A percentile compares a stretch with the other conserved stretches of the same genome.
These are phyloP conservation scores for Gila orcuttii DNA, from an alignment of 2,113 vertebrate species.

Conservation along the genomic window DNA sequence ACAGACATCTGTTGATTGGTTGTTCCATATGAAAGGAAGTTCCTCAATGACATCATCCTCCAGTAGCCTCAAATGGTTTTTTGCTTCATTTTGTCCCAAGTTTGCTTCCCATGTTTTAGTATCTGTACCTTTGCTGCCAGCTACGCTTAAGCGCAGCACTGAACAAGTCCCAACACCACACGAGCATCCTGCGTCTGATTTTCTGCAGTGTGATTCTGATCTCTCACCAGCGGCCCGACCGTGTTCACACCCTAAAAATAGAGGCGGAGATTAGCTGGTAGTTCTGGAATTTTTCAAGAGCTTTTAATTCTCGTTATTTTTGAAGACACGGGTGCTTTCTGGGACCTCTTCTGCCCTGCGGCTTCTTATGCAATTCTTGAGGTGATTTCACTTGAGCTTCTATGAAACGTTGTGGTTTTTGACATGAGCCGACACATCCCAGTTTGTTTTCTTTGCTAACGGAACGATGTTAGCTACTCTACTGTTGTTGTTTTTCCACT, in stretches of 20 bases:
- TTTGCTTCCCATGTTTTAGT: neutral
- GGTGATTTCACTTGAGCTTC: neutral
- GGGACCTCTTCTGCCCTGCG: neutral
- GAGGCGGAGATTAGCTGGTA: neutral
- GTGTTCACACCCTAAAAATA: constrained; percentile 38
- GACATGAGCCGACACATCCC: constrained; percentile 3
- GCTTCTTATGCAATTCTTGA: neutral
- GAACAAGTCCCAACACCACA: constrained; percentile 36
- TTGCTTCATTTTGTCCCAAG: neutral
- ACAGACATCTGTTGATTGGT: too few relatives aligned
- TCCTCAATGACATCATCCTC: too few relatives aligned
- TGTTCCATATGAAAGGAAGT: too few relatives aligned
- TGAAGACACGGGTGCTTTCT: neutral
- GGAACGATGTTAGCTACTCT: too few relatives aligned
- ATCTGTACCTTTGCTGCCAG: neutral
- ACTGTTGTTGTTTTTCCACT: neutral
- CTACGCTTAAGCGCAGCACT: neutral
- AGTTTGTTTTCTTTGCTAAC: constrained; percentile 16
- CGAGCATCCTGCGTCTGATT: neutral
- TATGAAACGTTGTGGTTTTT: neutral
- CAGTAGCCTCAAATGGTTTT: neutral
- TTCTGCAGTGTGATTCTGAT: constrained; percentile 5
- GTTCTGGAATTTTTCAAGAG: neutral
- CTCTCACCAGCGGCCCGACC: neutral
- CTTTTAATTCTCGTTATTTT: neutral